Evolutionary conservation across 2,888 invertebrate species (phyloP), one percentile per base, ranked within the genome.

Genomic region (Pandemis heparana): DNA sequence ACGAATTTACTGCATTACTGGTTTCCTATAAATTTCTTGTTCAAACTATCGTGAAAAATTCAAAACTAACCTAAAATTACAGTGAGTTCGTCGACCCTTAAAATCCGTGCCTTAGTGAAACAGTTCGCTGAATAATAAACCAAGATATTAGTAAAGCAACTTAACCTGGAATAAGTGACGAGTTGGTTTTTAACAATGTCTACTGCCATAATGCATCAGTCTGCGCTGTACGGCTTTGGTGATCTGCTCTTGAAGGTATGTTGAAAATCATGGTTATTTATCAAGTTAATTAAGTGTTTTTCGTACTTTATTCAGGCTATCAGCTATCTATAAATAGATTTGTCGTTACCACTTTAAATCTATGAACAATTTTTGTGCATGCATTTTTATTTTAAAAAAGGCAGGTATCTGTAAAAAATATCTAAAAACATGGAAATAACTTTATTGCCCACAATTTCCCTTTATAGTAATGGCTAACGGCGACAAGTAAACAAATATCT

Each of bases 121-220:
- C 85, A 87, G 87, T 92, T 91, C 87, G 84, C 87, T 87, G 85
- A 85, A 83, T 85, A 86, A 85, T 84, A 79, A 85, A 84, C 84
- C 78, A 82, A 85, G 84, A 86, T 77, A 81, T 86, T 79, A 85
- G 79, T 81, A 72, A 76, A 85, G 79, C 82, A 72, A 76, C 82
- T 71, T 78, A 90, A 83, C 87, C 91, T 93, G 94, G 93, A 94
- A 90, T 89, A 88, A 92, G 92, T 92, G 92, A 82, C 87, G 86
- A 89, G 82, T 87, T 91, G 85, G 82, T 88, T 85, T 85, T 87
- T 87, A 92, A 95, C 90, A 88, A 97, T 97, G 97, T 97, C 97
- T 94, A 96, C 97, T 83, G 96, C 96, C 90, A 96, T 97, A 92
- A 96, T 97, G 96, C 96, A 96, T 92, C 96, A 95, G 93, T 95